These are phyloP conservation scores for Callyntrura sp. DNA, from an alignment of 2,888 invertebrate genomes.

Conservation along the genomic window DNA sequence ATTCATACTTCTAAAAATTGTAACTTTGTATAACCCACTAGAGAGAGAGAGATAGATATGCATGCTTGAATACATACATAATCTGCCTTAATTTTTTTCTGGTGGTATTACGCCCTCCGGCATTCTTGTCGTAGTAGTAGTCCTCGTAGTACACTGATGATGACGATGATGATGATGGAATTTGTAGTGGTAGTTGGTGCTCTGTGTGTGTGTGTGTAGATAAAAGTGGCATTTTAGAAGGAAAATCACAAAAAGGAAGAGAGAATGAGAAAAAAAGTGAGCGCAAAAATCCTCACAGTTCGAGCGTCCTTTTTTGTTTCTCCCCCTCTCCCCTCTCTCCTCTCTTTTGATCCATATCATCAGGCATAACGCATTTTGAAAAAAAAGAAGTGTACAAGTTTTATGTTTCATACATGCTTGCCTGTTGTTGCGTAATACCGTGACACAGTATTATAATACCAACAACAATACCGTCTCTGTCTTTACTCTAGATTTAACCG, in stretches of 20 bases:
- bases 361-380: slow-evolving; percentile 5
- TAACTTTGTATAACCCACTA: too few relatives aligned
- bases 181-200: too few relatives aligned
- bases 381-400: neutral
- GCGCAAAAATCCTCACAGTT: slow-evolving; percentile 10
- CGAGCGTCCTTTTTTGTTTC: too few relatives aligned
- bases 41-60: too few relatives aligned
- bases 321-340: neutral
- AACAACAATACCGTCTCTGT: neutral
- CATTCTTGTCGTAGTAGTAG: neutral
- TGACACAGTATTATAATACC: slow-evolving; percentile 19
- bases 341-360: slow-evolving; percentile 47
- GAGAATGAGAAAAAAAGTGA: slow-evolving; percentile 41
- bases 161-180: neutral
- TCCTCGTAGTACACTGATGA: too few relatives aligned
- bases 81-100: neutral
- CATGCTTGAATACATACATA: neutral
- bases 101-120: slow-evolving; percentile 28
- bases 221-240: slow-evolving; percentile 23
- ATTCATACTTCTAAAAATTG: too few relatives aligned
- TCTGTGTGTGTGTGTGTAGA: too few relatives aligned
- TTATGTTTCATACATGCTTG: slow-evolving; percentile 8
- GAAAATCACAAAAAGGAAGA: slow-evolving; percentile 18
- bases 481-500: slow-evolving; percentile 25
- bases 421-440: slow-evolving; percentile 38